A percentile compares a stretch with the other conserved stretches of the same genome.
These are phyloP conservation scores for Exocentrus adspersus DNA, from an alignment of 2,888 invertebrate species.

Conservation along the genomic window DNA sequence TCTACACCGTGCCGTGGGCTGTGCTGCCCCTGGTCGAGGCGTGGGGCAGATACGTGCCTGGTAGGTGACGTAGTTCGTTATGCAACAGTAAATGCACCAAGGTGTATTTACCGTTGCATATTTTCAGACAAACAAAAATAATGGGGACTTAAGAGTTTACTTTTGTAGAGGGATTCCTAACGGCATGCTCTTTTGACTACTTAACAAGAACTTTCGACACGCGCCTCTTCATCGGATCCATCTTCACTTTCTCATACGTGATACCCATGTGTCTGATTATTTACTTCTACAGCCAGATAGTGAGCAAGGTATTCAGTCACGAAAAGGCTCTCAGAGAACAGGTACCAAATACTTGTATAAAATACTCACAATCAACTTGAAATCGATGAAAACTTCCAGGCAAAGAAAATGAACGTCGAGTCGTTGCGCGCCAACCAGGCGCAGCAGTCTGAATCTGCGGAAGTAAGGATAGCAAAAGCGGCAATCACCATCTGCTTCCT, in stretches of 20 bases:
- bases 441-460: slow-evolving; percentile 76
- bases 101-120: no score
- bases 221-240: slow-evolving; percentile 78
- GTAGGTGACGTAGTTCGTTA: slow-evolving; percentile 64
- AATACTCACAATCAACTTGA: no score
- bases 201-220: slow-evolving; percentile 82
- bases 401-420: slow-evolving; percentile 92
- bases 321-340: slow-evolving; percentile 83
- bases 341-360: no score
- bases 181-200: slow-evolving; percentile 86
- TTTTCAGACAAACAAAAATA: no score
- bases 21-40: slow-evolving; percentile 81
- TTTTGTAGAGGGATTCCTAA: slow-evolving; percentile 86
- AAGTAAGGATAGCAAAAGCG: slow-evolving; percentile 87
- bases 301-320: slow-evolving; percentile 86
- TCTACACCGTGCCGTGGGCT: slow-evolving; percentile 84
- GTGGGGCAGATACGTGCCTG: slow-evolving; percentile 89
- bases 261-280: slow-evolving; percentile 82
- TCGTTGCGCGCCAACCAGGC: slow-evolving; percentile 79
- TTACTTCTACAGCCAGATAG: slow-evolving; percentile 87
- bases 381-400: no score
- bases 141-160: background rate
- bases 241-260: slow-evolving; percentile 81
- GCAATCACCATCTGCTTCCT: slow-evolving; percentile 88
- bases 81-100: no score